Evolutionary conservation across 2,888 invertebrate species (phyloP), one percentile per base, ranked within the genome.

Genomic region (Rhynchonema sp.): DNA sequence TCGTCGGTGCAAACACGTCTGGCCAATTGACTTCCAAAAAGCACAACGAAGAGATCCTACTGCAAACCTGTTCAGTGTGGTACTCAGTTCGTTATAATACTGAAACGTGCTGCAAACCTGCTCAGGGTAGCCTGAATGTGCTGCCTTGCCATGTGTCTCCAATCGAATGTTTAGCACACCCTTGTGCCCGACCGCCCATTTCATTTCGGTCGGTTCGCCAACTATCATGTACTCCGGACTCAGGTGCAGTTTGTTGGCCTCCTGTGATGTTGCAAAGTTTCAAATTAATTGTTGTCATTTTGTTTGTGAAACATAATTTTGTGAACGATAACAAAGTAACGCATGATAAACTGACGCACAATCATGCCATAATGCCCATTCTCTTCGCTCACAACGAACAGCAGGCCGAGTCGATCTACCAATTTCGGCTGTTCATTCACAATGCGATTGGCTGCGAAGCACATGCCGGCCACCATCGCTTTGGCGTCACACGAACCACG

Each of bases 321-420:
- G 9, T 57, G 30, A n/a, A 22, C 56, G 56, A 26, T 6, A 6
- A 38, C 30, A 22, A 20, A 27, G 6, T 27, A 22, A 38, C 27
- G 52, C 55, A 59, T n/a, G 30, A 46, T 55, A n/a, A 22, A 30
- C 65, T 62, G 30, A 68, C 69, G n/a, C n/a, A n/a, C n/a, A 54
- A 62, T 64, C 69, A 70, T 70, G 53, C 70, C 70, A 46, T 66
- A 59, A 57, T 70, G 70, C 59, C 69, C 69, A 9, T 67, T 63
- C 61, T 70, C 70, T 56, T 70, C 70, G 23, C 68, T 69, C 28
- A 69, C 69, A 23, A 69, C 69, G 46, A 70, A 67, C 46, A 70
- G 63, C 46, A 70, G 63, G 13, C 66, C 70, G 23, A 69, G 46
- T 38, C 65, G 61, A 22, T 64, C 62, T 9, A 65, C 67, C 23